Percentiles rank a stretch among this genome's conserved stretches.
phyloP scores from a whole-genome alignment of 2,888 invertebrate species.

The Sarcophaga rosellei region DNA sequence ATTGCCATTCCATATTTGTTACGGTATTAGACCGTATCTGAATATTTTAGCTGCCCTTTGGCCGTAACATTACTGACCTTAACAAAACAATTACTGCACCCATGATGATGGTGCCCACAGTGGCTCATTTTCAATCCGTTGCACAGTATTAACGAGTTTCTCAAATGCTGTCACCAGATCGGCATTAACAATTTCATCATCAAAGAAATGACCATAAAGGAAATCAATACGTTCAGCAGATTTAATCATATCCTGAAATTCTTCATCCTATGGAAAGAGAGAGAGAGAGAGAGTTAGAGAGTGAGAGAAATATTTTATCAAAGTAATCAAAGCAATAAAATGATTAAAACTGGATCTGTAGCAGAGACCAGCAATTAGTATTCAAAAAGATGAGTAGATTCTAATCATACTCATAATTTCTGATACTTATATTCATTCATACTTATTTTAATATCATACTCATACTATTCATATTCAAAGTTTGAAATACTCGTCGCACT shows the following conservation, averaged over 20 bases:
- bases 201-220: constrained; percentile 96
- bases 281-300: background rate
- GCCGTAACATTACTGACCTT: background rate
- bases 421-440: no score
- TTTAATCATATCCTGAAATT: constrained; percentile 92
- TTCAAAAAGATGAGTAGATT: no score
- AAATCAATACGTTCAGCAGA: constrained; percentile 94
- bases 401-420: no score
- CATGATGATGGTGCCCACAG: constrained; percentile 98
- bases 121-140: constrained; percentile 94
- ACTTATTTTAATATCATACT: no score
- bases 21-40: constrained; percentile 24
- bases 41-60: constrained; percentile 42
- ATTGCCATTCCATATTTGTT: background rate
- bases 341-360: no score
- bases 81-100: constrained; percentile 86
- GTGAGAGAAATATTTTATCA: no score
- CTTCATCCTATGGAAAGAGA: constrained; percentile 88
- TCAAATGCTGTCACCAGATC: constrained; percentile 93
- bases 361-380: no score
- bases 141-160: constrained; percentile 90
- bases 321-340: no score
- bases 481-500: no score
- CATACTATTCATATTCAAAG: no score
- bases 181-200: constrained; percentile 95